Percentiles rank a stretch among this genome's conserved stretches.
phyloP scores from a whole-genome alignment of 2,797 vertebrate genomes.

The Varecia variegata region DNA sequence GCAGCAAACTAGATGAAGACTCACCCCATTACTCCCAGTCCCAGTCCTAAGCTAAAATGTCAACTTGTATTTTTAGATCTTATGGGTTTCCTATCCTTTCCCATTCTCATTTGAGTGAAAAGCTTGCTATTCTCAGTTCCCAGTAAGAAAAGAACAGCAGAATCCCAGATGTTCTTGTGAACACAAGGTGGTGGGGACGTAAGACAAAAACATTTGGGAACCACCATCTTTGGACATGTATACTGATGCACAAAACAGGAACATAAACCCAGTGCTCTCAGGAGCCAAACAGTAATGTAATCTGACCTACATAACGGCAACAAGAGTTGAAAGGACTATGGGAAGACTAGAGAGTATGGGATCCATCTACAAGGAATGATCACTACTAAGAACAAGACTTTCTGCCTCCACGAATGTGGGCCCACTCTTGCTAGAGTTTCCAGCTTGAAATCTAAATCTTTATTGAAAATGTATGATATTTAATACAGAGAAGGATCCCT shows the following conservation, averaged over 20 bases:
- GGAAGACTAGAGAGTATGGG: not conserved
- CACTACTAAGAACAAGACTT: not conserved
- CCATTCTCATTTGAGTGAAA: not conserved
- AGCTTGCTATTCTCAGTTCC: not conserved
- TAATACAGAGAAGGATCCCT: not conserved
- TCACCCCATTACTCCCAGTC: not conserved
- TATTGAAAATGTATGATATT: constrained; percentile 28
- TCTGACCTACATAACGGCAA: not conserved
- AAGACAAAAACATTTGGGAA: constrained; percentile 14
- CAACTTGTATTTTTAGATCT: not conserved
- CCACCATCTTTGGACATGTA: not conserved
- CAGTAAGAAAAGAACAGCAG: not conserved
- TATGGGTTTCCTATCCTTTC: not conserved
- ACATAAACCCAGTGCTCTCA: not conserved
- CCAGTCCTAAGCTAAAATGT: not conserved
- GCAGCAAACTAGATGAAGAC: not conserved
- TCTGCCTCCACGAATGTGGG: not conserved
- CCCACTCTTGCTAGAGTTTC: not conserved
- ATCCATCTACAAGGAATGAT: not conserved
- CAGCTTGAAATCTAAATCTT: constrained; percentile 29
- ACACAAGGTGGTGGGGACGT: not conserved
- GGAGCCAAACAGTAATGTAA: not conserved
- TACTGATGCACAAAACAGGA: not conserved
- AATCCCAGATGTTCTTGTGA: not conserved
- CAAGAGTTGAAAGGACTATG: not conserved